Evolutionary conservation across 2,113 vertebrate species (phyloP), one percentile per base, ranked within the genome.

Genomic region (Oncorhynchus kisutch): DNA sequence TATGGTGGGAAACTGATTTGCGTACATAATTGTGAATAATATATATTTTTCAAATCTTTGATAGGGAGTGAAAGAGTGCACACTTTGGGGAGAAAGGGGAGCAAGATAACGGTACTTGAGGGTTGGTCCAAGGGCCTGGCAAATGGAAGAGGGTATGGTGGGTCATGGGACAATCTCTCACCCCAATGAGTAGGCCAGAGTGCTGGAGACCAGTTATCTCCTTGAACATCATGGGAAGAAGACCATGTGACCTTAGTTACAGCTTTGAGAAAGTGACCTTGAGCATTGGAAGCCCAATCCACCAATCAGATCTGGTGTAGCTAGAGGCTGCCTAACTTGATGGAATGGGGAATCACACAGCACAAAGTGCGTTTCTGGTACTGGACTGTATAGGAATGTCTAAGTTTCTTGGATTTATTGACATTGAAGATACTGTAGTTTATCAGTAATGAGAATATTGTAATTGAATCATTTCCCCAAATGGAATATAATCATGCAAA

Each of bases 151-250:
- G 39, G 39, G 9, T 45, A 9, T 16, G n/a, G 68, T 83, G 68
- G 57, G 49, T 62, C 70, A 68, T 67, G 75, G 80, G 76, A 49
- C 65, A 59, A 70, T 84, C 73, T 79, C 75, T 72, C 83, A 78
- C 24, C 68, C 31, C 80, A 74, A 1, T 45, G 71, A 87, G 74
- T 54, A 62, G 54, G 45, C 77, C 57, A 75, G 65, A 74, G 59
- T 78, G 74, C 73, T 76, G 76, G 76, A 84, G 81, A 82, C 77
- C 20, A 79, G 39, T 71, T 76, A 75, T 76, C 65, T 72, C 67
- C 70, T 76, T 68, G 78, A 73, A 83, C 76, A 84, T 77, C 78
- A 87, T 66, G 66, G 74, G 71, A 62, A 62, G 68, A 84, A 68
- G 81, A 84, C 70, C 82, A 78, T 67, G 72, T 84, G 79, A 85